phyloP scores from a whole-genome alignment of 1,140 invertebrate species.

The Antheraea pernyi region DNA sequence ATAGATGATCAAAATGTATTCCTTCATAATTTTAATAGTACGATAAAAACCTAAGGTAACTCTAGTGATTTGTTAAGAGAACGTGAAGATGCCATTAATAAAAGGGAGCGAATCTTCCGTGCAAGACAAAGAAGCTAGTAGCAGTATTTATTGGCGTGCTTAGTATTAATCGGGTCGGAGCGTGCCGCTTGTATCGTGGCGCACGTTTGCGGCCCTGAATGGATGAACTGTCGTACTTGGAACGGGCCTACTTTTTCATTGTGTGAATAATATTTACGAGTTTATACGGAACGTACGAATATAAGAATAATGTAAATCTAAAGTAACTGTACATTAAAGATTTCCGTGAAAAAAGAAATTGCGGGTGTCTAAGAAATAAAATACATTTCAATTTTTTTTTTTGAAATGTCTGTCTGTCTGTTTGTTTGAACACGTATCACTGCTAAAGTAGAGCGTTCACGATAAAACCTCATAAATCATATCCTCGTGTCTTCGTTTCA shows the following conservation, averaged over 20 bases:
- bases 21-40: not conserved
- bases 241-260: conserved; percentile 51
- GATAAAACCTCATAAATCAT: no score
- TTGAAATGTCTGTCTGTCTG: no score
- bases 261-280: conserved; percentile 34
- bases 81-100: conserved; percentile 68
- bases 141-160: conserved; percentile 76
- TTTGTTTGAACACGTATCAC: no score
- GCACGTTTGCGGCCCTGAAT: conserved; percentile 45
- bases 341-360: no score
- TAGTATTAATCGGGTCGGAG: conserved; percentile 72
- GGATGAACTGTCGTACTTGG: conserved; percentile 62
- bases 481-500: no score
- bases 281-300: not conserved
- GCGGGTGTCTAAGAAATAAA: no score
- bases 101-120: conserved; percentile 63
- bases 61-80: conserved; percentile 53
- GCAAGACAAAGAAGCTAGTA: conserved; percentile 71
- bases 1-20: not conserved
- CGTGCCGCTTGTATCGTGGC: conserved; percentile 59
- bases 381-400: no score
- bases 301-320: no score
- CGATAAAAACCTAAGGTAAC: conserved; percentile 10
- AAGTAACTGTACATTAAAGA: no score
- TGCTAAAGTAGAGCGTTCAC: no score